Evolutionary conservation across 2,113 vertebrate genomes (phyloP), one percentile per base, ranked within the genome.

Genomic region (Oreochromis tanganicae): DNA sequence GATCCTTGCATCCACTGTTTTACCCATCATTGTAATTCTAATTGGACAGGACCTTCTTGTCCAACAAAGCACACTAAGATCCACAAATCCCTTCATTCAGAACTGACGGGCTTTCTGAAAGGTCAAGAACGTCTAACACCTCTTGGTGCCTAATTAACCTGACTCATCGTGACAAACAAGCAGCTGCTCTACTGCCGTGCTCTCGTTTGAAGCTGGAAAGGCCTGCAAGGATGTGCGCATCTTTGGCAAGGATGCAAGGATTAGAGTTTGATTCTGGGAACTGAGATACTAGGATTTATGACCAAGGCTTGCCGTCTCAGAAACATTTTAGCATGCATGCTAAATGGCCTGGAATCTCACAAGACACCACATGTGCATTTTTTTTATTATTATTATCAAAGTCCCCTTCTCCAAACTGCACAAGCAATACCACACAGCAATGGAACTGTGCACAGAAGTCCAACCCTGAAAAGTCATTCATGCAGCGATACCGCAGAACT

Each of bases 121-220:
- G 89, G 89, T 86, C 88, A 81, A 68, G 27, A 75, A 54, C 55
- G 13, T 59, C 83, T 24, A 82, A 80, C 57, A 82, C 63, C 85
- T 46, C 83, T 41, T 0, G 63, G 83, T 50, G 83, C 61, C 38
- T 89, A 84, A 91, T 92, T 84, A 92, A 86, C 68, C 81, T 32
- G 89, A 79, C 13, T 85, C 78, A 6, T 81, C 24, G 12, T 48
- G 79, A 91, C 80, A 81, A 89, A 89, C 19, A 24, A 75, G 59
- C 50, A 56, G 66, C 84, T 59, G 75, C 66, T 78, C 48, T 41
- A 1, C 19, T 27, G 29, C 41, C 5, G 4, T 16, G 36, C 46
- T 78, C 21, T 43, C 2, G 2, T 12, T 82, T 38, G 55, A 83
- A 38, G 68, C 79, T 38, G 38, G 43, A 71, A 32, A 55, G 41